Evolutionary conservation across 2,888 invertebrate species (phyloP).

Genomic region (Agapetus fuscipes): DNA sequence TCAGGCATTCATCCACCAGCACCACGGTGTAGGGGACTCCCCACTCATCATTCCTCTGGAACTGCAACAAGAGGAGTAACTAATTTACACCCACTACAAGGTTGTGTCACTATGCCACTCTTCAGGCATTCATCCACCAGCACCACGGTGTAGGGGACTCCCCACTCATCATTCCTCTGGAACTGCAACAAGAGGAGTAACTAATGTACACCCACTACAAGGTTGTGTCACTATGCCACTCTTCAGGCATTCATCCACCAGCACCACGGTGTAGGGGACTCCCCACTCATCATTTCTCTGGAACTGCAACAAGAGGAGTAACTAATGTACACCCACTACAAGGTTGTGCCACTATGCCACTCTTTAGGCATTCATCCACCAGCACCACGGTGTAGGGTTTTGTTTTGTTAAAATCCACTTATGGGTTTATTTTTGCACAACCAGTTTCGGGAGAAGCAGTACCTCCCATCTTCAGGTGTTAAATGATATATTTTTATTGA

Average conservation of each 20-base stretch:
- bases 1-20: conserved; percentile 56
- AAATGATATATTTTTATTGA: no score
- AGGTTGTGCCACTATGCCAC: conserved; percentile 69
- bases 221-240: conserved; percentile 70
- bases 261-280: conserved; percentile 62
- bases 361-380: conserved; percentile 53
- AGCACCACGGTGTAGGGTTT: conserved; percentile 67
- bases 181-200: conserved; percentile 28
- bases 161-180: conserved; percentile 36
- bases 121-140: conserved; percentile 56
- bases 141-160: conserved; percentile 65
- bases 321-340: no score
- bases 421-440: no score
- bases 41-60: conserved; percentile 31
- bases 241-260: conserved; percentile 56
- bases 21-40: conserved; percentile 67
- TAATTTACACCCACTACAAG: no score
- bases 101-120: conserved; percentile 66
- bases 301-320: conserved; percentile 27
- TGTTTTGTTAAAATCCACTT: no score
- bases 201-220: no score
- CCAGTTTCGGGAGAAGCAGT: no score
- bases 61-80: conserved; percentile 28
- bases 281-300: conserved; percentile 42
- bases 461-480: no score